Conservation (phyloP, 2,888 invertebrate genomes). For the Parapristionchus giblindavisi region DNA sequence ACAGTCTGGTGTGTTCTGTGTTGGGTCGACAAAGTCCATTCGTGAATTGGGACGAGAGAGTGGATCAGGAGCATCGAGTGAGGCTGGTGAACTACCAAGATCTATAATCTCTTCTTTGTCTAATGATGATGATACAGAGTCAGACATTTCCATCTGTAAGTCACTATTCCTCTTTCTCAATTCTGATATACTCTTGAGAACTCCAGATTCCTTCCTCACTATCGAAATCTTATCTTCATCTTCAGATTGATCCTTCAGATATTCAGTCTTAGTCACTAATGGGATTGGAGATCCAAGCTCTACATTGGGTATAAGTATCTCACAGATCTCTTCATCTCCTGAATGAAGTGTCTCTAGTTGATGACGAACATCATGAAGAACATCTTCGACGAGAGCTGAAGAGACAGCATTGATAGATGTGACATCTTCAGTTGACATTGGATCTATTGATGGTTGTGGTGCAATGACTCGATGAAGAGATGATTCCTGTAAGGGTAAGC, state of each 20-base stretch:
- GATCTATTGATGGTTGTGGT: constrained; percentile 6
- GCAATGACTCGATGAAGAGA: neutral
- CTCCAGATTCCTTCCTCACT: constrained; percentile 4
- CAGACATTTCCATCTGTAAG: neutral
- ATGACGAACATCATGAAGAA: constrained; percentile 10
- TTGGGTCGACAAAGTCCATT: constrained; percentile 7
- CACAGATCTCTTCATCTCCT: neutral
- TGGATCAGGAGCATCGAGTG: constrained; percentile 28
- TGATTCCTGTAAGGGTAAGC: neutral
- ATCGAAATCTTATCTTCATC: neutral
- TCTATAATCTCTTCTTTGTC: constrained; percentile 22
- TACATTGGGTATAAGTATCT: neutral
- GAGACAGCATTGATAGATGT: neutral
- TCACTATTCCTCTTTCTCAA: constrained; percentile 12
- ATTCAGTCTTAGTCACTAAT: neutral
- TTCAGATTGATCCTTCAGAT: too few species aligned
- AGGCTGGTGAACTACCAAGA: neutral
- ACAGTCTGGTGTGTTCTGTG: neutral
- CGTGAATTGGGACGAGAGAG: constrained; percentile 3
- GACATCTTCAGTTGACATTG: neutral
- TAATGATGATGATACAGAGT: constrained; percentile 15
- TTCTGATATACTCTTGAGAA: constrained; percentile 19
- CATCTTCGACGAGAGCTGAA: constrained; percentile 3
- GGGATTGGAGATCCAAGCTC: constrained; percentile 13
- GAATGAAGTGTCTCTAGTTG: neutral